Conservation (phyloP, 2,113 vertebrate species). For the Cynopterus brachyotis region DNA sequence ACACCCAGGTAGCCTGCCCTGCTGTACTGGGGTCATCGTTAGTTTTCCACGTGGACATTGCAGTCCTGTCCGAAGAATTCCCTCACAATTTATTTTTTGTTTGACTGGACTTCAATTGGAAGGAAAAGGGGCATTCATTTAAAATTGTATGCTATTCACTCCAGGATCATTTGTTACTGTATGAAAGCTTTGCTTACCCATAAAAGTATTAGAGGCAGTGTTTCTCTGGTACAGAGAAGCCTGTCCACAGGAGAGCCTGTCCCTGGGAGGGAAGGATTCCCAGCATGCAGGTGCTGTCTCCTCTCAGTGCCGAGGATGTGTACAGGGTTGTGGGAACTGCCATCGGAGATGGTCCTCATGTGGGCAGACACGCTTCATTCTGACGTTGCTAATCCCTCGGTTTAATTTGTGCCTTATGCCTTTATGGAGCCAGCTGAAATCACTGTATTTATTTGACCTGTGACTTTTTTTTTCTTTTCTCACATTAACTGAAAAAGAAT, state of each 20-base stretch:
- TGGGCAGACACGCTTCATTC: background rate
- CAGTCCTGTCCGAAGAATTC: slow-evolving; percentile 38
- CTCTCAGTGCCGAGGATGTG: fast-evolving
- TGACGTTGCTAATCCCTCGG: background rate
- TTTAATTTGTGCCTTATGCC: slow-evolving; percentile 65
- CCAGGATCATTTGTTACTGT: slow-evolving; percentile 40
- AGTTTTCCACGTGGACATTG: background rate
- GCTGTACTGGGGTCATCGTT: slow-evolving; percentile 7
- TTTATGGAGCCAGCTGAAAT: slow-evolving; percentile 63
- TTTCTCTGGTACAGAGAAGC: background rate
- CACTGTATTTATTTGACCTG: slow-evolving; percentile 60
- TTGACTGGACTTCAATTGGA: slow-evolving; percentile 48
- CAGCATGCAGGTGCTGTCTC: background rate
- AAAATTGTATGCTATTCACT: background rate
- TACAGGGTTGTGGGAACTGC: background rate
- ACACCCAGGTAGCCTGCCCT: background rate
- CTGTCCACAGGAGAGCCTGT: background rate
- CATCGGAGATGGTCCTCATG: background rate
- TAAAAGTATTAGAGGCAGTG: slow-evolving; percentile 26
- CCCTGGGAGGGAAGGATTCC: background rate
- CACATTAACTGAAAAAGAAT: slow-evolving; percentile 64
- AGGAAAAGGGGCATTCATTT: slow-evolving; percentile 43
- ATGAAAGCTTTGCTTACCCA: slow-evolving; percentile 43
- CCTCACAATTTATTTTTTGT: slow-evolving; percentile 55
- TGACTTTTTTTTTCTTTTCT: slow-evolving; percentile 67